Evolutionary conservation across 2,113 vertebrate genomes (phyloP), one percentile per base, ranked within the genome.

Genomic region (Corynorhinus townsendii): DNA sequence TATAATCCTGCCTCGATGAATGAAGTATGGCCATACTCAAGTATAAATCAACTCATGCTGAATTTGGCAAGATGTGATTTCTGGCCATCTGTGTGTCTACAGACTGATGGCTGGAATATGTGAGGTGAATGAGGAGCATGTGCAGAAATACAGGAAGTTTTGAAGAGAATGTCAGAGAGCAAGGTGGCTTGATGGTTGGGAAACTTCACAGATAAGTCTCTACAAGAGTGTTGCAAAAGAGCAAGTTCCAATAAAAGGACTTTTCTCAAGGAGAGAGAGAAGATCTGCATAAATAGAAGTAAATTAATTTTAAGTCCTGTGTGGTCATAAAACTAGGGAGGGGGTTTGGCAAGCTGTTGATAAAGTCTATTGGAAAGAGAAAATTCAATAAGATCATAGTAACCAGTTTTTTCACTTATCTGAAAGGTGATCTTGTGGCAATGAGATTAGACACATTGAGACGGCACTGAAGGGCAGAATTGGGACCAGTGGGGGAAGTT

Each of bases 51-150:
- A 56, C 81, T 54, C 24, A n/a, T 71, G 64, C 71, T 33, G 26
- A 73, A 56, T 76, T 49, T 66, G 22, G 38, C 33, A 91, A 89
- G 33, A 14, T 79, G 77, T 95, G 69, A 86, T 73, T 92, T 95
- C 40, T 20, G 59, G 59, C 38, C 47, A 22, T 45, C 45, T 79
- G 0, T 69, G 11, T 45, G 20, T 64, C 83, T 95, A 40, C 64
- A 73, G 54, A n/a, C 11, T 33, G 45, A 56, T 59, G 62, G 17
- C 28, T 45, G 17, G 49, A 20, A 22, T n/a, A 28, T 14, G 14
- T 64, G 72, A 66, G 26, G 38, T 45, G 26, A 81, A 35, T 56
- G 35, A 35, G 16, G 45, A 85, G 4, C 20, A 77, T 66, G 15
- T 77, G 20, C 24, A 22, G 68, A 76, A 66, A 56, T 0, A 79